Evolutionary conservation across 2,797 vertebrate species (phyloP).

Genomic region (Anabas testudineus): DNA sequence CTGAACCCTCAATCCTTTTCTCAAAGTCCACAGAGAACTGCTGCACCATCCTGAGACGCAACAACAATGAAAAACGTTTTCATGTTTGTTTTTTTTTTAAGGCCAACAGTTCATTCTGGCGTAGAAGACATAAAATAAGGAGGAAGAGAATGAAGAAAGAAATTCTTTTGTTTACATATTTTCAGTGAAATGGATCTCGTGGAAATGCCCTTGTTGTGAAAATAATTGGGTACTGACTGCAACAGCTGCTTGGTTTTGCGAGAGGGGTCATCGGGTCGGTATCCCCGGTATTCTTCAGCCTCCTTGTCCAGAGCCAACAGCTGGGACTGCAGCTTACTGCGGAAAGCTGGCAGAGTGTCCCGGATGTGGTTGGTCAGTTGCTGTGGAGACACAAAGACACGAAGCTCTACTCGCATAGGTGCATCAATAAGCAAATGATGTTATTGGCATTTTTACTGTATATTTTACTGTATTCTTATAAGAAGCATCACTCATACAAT

Average conservation of each 20-base stretch:
- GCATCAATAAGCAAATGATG: slow-evolving; percentile 4
- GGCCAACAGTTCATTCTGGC: not conserved
- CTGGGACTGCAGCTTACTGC: slow-evolving; percentile 95
- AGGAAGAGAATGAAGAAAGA: not conserved
- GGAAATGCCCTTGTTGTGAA: slow-evolving; percentile 33
- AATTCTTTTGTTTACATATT: not conserved
- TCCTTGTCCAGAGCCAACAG: slow-evolving; percentile 94
- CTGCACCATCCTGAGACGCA: slow-evolving; percentile 91
- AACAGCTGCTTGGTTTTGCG: slow-evolving; percentile 95
- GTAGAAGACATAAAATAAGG: not conserved
- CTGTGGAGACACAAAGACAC: slow-evolving; percentile 72
- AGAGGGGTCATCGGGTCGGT: slow-evolving; percentile 94
- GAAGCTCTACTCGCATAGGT: slow-evolving; percentile 1
- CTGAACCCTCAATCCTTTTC: slow-evolving; percentile 97
- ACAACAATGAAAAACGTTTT: not conserved
- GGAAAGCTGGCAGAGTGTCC: slow-evolving; percentile 93
- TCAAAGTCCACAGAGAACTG: slow-evolving; percentile 98
- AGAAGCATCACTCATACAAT: not conserved
- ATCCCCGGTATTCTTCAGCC: slow-evolving; percentile 94
- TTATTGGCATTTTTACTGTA: not conserved
- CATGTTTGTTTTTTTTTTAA: not conserved
- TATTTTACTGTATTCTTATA: slow-evolving; percentile 9
- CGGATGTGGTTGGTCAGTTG: slow-evolving; percentile 98
- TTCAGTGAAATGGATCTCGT: slow-evolving; percentile 14
- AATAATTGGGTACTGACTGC: slow-evolving; percentile 87